Base-by-base conservation (phyloP, 2,113 vertebrate genomes). In the human (Homo sapiens) region DNA sequence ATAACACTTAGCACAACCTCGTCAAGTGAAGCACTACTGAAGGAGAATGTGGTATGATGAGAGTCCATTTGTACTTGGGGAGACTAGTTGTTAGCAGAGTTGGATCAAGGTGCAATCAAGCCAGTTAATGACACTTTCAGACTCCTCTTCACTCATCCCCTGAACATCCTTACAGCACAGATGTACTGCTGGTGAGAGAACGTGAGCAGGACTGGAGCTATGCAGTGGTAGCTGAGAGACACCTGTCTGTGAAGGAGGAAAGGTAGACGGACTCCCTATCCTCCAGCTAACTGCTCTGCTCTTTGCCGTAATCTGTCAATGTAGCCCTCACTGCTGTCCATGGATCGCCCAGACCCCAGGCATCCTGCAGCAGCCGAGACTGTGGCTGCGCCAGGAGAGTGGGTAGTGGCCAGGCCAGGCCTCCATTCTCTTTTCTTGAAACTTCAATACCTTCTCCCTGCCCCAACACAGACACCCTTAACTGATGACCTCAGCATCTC, bases 141-240 rank as follows among this genome's bases (percentile, higher is more conserved):
- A 91, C 82, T 93, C 96, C 85, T 96, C 93, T 94, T 95, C 78
- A 91, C 75, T 95, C 90, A 95, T 64, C 22, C 96, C 96, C 89
- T 94, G 73, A 89, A 96, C 55, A 97, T 87, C 86, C 90, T 96
- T 82, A 96, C 68, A 97, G 90, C 73, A 95, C 72, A 95, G 95
- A 66, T 86, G 80, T 17, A 59, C 32, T 91, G 85, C 61, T 97
- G 96, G 91, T 43, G 86, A 90, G 32, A 97, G 89, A 95, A 96
- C 30, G 90, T 80, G 89, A 93, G 96, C 89, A 78, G 79, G 50
- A 82, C 84, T 66, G 66, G 84, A 84, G n/a, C 89, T 96, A 82
- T 30, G 83, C 83, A 68, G 43, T 78, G 57, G 38, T 27, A 94
- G 93, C 45, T 90, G 81, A 96, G 61, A 96, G 78, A 91, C 68